These are phyloP conservation scores for Rhabditoides inermis DNA, from an alignment of 2,888 invertebrate genomes.

Conservation along the genomic window DNA sequence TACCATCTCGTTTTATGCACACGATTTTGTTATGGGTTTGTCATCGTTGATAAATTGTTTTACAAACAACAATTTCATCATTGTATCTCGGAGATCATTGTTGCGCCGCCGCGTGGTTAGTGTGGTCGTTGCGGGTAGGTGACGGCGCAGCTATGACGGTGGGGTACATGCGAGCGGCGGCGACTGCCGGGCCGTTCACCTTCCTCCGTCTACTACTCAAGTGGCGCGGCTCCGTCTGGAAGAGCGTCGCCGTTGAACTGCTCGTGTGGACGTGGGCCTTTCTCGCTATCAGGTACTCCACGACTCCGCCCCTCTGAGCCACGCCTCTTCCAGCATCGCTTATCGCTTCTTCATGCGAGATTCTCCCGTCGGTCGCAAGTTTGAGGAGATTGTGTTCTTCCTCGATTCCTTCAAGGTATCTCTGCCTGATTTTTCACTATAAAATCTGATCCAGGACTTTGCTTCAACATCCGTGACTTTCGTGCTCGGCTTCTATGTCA, in stretches of 20 bases:
- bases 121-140: no score
- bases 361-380: conserved; percentile 5
- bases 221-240: conserved; percentile 39
- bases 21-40: no score
- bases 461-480: not conserved
- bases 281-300: conserved; percentile 11
- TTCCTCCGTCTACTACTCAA: conserved; percentile 26
- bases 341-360: conserved; percentile 16
- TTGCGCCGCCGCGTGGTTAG: no score
- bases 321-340: conserved; percentile 4
- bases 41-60: no score
- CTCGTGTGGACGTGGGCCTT: conserved; percentile 25
- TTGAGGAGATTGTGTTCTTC: conserved; percentile 13
- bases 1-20: no score
- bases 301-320: not conserved
- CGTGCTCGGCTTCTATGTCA: conserved; percentile 28
- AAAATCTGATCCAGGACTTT: not conserved
- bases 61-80: no score
- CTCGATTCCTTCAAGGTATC: not conserved
- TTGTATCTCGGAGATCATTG: no score
- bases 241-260: conserved; percentile 25
- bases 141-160: no score
- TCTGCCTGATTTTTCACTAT: not conserved
- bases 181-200: conserved; percentile 24
- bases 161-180: conserved; percentile 30